These are phyloP conservation scores for Cirrhinus molitorella DNA, from an alignment of 2,797 vertebrate species.

Conservation along the genomic window DNA sequence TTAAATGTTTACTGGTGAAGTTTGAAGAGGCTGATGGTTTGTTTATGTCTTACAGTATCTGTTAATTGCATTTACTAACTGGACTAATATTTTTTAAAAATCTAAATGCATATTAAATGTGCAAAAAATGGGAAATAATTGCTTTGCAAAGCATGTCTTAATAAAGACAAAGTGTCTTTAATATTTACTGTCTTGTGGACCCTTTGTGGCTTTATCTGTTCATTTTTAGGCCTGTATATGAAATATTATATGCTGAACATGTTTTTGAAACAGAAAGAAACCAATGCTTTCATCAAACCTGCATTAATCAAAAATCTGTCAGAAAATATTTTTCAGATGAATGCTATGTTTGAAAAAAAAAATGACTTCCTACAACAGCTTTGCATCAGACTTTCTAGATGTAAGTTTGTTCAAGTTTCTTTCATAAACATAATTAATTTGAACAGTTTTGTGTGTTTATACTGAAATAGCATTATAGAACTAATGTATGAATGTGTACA, in stretches of 20 bases:
- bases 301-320: not conserved
- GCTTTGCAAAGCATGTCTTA: constrained; percentile 61
- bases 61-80: constrained; percentile 61
- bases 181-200: not conserved
- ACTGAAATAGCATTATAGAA: too few relatives aligned
- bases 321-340: not conserved
- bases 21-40: constrained; percentile 29
- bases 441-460: not conserved
- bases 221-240: not conserved
- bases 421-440: not conserved
- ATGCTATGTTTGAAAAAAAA: not conserved
- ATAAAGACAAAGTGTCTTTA: constrained; percentile 58
- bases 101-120: constrained; percentile 49
- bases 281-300: not conserved
- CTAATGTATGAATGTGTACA: too few relatives aligned
- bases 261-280: not conserved
- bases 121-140: constrained; percentile 44
- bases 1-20: constrained; percentile 34
- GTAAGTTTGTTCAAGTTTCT: not conserved
- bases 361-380: not conserved
- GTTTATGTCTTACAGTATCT: constrained; percentile 56
- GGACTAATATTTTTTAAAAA: constrained; percentile 47
- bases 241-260: not conserved
- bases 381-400: not conserved
- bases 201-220: not conserved